A percentile compares a stretch with the other conserved stretches of the same genome.
phyloP scores from a whole-genome alignment of 2,797 vertebrate genomes.

The Iguana delicatissima region DNA sequence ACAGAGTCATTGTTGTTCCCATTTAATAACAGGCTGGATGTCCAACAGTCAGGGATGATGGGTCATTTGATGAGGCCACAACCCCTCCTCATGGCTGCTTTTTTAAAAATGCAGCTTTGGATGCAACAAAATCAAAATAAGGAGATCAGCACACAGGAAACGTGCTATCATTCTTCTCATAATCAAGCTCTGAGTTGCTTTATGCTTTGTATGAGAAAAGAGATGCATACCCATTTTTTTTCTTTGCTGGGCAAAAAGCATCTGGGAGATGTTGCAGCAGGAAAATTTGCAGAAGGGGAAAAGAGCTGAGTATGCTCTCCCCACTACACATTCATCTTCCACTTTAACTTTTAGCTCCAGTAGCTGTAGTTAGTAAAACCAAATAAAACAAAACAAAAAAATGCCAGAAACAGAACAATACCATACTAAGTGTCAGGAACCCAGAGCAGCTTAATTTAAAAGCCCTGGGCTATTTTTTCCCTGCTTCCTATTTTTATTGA shows the following conservation, averaged over 20 bases:
- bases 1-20: background rate
- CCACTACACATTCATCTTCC: background rate
- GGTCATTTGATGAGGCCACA: background rate
- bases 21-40: background rate
- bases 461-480: background rate
- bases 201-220: background rate
- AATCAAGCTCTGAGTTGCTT: background rate
- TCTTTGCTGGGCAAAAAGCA: background rate
- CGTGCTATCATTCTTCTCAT: background rate
- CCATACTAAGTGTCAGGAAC: background rate
- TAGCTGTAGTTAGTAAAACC: background rate
- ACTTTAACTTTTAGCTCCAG: background rate
- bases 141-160: background rate
- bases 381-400: background rate
- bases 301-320: background rate
- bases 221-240: background rate
- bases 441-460: constrained; percentile 11
- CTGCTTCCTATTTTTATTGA: background rate
- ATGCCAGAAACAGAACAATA: background rate
- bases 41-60: background rate
- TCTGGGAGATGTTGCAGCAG: background rate
- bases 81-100: too few relatives aligned
- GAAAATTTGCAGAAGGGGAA: background rate
- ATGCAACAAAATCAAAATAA: background rate
- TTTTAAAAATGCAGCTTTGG: background rate